Evolutionary conservation across 2,888 invertebrate genomes (phyloP), one percentile per base, ranked within the genome.

Genomic region (Sthenelais limicola): DNA sequence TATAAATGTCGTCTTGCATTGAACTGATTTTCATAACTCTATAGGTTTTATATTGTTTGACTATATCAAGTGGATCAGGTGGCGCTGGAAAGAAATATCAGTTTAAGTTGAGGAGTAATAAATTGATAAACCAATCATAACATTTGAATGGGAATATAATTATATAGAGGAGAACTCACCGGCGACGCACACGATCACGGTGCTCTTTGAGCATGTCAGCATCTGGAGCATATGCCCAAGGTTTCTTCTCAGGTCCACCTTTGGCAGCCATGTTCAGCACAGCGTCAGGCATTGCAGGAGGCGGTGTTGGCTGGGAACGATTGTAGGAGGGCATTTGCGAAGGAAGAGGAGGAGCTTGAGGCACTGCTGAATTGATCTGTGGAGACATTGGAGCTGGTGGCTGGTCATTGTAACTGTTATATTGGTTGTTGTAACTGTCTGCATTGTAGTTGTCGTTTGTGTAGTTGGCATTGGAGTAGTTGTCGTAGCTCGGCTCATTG

Each of bases 191-290:
- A 24, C 73, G 71, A 47, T 80, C 79, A 15, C 80, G 48, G 43
- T 80, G 80, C 43, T 77, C 74, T 51, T 78, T 72, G 48, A 80
- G 72, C 21, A 66, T 74, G 52, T 75, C 71, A n/a, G 76, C 72
- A 68, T 80, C 78, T 12, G 79, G 73, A 5, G 75, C 79, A 51
- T 80, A 80, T 15, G 78, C 33, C 62, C 72, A 80, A 15, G 80
- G 80, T 51, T 79, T 80, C 72, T 79, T 80, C 21, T 77, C 77
- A 18, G 71, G 71, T 3, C 30, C 73, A 2, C 77, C 78, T 47
- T 74, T 75, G 24, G 78, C 79, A 18, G 80, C 79, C 80, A 80
- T 80, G 72, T 77, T 80, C 7, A 80, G 67, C 18, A 80, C 75
- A n/a, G 74, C 76, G 56, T 80, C 79, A 12, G 80, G 80, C 56